Percentiles rank a stretch among this genome's conserved stretches.
phyloP scores from a whole-genome alignment of 2,888 invertebrate species.

The Drosophila ezoana region DNA sequence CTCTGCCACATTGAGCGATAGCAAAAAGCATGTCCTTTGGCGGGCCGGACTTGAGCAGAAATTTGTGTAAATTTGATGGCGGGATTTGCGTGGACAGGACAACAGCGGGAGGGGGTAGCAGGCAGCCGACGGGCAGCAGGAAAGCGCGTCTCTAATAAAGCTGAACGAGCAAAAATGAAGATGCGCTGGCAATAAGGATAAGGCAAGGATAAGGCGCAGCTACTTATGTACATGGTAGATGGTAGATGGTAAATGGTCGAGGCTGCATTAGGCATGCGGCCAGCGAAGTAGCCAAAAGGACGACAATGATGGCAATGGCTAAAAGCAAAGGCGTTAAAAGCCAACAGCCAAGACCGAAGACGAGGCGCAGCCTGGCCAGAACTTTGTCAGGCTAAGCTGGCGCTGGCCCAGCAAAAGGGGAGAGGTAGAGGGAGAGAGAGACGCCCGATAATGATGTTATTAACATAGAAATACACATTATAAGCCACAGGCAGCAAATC shows the following conservation, averaged over 20 bases:
- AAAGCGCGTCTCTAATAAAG: slow-evolving; percentile 53
- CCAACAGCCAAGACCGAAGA: slow-evolving; percentile 40
- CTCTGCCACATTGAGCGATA: slow-evolving; percentile 49
- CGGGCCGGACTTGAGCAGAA: slow-evolving; percentile 57
- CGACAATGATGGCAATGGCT: slow-evolving; percentile 45
- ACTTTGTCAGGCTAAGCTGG: slow-evolving; percentile 11
- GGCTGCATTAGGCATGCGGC: slow-evolving; percentile 51
- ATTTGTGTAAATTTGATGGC: slow-evolving; percentile 76
- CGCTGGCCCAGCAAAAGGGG: slow-evolving; percentile 11
- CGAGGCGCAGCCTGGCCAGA: slow-evolving; percentile 5
- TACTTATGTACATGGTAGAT: slow-evolving; percentile 44
- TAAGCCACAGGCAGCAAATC: slow-evolving; percentile 52
- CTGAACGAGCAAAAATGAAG: slow-evolving; percentile 75
- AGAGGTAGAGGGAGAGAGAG: no score
- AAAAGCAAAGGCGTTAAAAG: slow-evolving; percentile 73
- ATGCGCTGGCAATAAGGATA: slow-evolving; percentile 76
- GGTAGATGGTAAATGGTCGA: slow-evolving; percentile 34
- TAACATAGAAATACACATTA: slow-evolving; percentile 73
- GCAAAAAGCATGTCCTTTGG: slow-evolving; percentile 63
- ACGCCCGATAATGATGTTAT: slow-evolving; percentile 71
- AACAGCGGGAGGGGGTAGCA: neutral
- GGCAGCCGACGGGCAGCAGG: neutral
- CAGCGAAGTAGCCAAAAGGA: slow-evolving; percentile 30
- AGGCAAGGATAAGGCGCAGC: slow-evolving; percentile 58
- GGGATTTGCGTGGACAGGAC: slow-evolving; percentile 63